Base-by-base conservation (phyloP, 2,888 invertebrate species). In the Chironomus riparius region DNA sequence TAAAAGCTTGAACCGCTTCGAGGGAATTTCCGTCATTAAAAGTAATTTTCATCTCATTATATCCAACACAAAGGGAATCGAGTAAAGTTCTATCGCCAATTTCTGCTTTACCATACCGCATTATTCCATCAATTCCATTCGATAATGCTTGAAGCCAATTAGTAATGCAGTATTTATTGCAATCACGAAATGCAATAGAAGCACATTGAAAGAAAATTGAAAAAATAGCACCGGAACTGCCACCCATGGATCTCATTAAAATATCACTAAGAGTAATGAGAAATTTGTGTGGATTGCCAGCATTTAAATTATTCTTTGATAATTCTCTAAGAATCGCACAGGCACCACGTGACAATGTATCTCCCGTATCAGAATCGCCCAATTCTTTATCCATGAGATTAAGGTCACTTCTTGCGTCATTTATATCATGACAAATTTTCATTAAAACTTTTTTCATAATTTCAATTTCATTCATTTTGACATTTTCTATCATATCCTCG, bases 61-160 rank as follows among this genome's bases (percentile, higher is more conserved):
- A 76, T 0, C 79, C 79, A 38, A 77, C 61, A 71, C 78, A 38
- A 28, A 82, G 77, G 77, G 79, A 78, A 77, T 79, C 80, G 78
- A 92, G 91, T 91, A 93, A 89, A 24, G 93, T 92, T 78, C 92
- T 86, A 80, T 93, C 91, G 0, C 93, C 92, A 2, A 88, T 86
- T 78, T 87, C 86, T 0, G 92, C 93, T 71, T 89, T 88, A 2
- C 92, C 91, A 80, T 93, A 92, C 80, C 87, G 88, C 79, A 86
- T 85, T 48, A 92, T 86, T 0, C 89, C 87, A 22, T 85, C 82
- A 78, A 90, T 85, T 0, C 88, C 89, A 21, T 81, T 83, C 48
- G 85, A 82, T 83, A 88, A 86, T 0, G 89, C 88, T 0, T 80
- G 78, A 6, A 85, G 79, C 90, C 90, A 91, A 0, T 85, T 80